Evolutionary conservation across 2,888 invertebrate species (phyloP).

Genomic region (Cerastis rubricosa): DNA sequence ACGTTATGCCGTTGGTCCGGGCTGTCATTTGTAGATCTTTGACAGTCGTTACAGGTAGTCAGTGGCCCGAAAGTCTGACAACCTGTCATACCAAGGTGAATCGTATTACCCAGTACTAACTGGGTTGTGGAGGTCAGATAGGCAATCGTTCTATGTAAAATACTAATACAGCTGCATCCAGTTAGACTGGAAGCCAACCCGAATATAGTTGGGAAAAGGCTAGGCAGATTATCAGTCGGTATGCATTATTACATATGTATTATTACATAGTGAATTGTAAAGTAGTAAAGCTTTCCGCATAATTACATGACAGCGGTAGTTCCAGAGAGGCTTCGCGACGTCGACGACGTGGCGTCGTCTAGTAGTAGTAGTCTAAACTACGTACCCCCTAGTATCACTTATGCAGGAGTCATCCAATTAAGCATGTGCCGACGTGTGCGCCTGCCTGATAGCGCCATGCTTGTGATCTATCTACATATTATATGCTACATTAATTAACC

Average conservation of each 20-base stretch:
- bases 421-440: conserved; percentile 62
- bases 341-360: conserved; percentile 30
- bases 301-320: conserved; percentile 57
- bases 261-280: conserved; percentile 27
- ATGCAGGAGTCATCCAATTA: conserved; percentile 77
- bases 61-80: too few species aligned
- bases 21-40: too few species aligned
- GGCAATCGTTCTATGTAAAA: too few species aligned
- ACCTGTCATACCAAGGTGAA: too few species aligned
- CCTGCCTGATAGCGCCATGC: conserved; percentile 56
- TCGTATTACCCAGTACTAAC: too few species aligned
- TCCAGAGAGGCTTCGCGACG: conserved; percentile 46
- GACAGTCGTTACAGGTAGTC: too few species aligned
- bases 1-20: too few species aligned
- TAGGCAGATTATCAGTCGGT: too few species aligned
- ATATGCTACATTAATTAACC: conserved; percentile 57
- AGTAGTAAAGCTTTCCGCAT: conserved; percentile 43
- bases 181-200: too few species aligned
- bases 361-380: conserved; percentile 59
- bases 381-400: conserved; percentile 66
- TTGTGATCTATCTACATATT: conserved; percentile 53
- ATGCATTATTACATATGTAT: background rate
- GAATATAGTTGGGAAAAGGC: too few species aligned
- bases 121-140: too few species aligned
- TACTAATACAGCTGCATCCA: too few species aligned